These are phyloP conservation scores for Eupithecia subfuscata DNA, from an alignment of 2,888 invertebrate species.

Conservation along the genomic window DNA sequence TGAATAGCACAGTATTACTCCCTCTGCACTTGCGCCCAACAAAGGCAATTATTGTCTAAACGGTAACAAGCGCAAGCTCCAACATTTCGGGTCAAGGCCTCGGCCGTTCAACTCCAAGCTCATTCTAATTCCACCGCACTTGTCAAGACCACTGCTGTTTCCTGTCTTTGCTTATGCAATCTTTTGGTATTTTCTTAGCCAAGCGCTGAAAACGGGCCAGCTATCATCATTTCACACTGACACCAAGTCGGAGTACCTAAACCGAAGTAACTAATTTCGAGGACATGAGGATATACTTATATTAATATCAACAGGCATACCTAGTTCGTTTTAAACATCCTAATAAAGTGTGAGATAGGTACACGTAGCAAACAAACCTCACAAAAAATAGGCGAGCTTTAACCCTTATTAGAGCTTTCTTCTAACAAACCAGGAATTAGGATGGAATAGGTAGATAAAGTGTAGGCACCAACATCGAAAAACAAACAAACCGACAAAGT, in stretches of 20 bases:
- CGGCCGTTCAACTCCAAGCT: constrained; percentile 29
- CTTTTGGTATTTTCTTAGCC: background rate
- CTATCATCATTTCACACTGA: no score
- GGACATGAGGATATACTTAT: no score
- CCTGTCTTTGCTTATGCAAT: constrained; percentile 16
- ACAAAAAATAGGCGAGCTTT: no score
- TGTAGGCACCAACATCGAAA: background rate
- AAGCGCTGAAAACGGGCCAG: background rate
- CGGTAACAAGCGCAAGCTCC: constrained; percentile 9
- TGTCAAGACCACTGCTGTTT: constrained; percentile 11
- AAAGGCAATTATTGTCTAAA: background rate
- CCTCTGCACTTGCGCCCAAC: constrained; percentile 1
- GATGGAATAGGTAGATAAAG: background rate
- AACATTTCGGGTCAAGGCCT: constrained; percentile 25
- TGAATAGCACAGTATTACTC: background rate
- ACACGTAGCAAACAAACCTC: background rate
- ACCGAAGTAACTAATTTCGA: no score
- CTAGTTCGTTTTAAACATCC: background rate
- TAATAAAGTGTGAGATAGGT: background rate
- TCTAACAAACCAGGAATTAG: background rate
- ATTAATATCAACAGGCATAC: background rate
- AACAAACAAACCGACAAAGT: background rate
- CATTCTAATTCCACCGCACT: constrained; percentile 23
- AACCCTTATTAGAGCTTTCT: background rate
- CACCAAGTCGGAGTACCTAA: no score